These are phyloP conservation scores for Ladona fulva DNA, from an alignment of 1,140 invertebrate genomes.

Conservation along the genomic window DNA sequence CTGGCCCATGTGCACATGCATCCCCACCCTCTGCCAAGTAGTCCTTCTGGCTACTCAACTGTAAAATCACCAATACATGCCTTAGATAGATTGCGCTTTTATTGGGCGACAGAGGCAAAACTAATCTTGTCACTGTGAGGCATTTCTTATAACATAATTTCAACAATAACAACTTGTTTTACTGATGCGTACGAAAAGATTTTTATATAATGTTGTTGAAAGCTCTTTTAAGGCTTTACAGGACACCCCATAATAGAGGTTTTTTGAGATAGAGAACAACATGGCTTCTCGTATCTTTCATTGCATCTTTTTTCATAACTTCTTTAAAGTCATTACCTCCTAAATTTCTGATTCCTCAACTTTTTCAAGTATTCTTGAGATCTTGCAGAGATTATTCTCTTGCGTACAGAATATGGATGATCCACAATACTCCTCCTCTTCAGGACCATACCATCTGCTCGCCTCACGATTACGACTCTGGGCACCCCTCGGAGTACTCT, in stretches of 20 bases:
- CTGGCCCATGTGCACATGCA: not conserved
- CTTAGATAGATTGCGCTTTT: not conserved
- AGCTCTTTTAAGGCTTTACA: not conserved
- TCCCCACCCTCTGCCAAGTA: not conserved
- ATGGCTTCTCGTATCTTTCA: not conserved
- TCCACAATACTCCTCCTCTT: slow-evolving; percentile 20
- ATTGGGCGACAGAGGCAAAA: not conserved
- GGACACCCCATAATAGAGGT: not conserved
- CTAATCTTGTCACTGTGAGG: not conserved
- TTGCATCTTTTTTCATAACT: slow-evolving; percentile 11
- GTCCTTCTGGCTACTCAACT: not conserved
- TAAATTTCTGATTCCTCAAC: slow-evolving; percentile 21
- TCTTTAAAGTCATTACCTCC: slow-evolving; percentile 22
- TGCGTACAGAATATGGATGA: slow-evolving; percentile 20
- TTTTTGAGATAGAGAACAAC: not conserved
- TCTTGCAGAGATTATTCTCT: slow-evolving; percentile 21
- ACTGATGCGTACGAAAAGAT: not conserved
- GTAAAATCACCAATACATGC: not conserved
- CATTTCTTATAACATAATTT: not conserved
- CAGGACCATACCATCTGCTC: slow-evolving; percentile 18
- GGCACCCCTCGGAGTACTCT: slow-evolving; percentile 20
- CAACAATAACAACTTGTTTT: not conserved
- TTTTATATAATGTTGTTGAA: not conserved
- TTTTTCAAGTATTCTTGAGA: slow-evolving; percentile 22
- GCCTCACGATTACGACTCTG: slow-evolving; percentile 20